A percentile compares a stretch with the other conserved stretches of the same genome.
These are phyloP conservation scores for Tribolium castaneum DNA, from an alignment of 1,140 invertebrate species.

Conservation along the genomic window DNA sequence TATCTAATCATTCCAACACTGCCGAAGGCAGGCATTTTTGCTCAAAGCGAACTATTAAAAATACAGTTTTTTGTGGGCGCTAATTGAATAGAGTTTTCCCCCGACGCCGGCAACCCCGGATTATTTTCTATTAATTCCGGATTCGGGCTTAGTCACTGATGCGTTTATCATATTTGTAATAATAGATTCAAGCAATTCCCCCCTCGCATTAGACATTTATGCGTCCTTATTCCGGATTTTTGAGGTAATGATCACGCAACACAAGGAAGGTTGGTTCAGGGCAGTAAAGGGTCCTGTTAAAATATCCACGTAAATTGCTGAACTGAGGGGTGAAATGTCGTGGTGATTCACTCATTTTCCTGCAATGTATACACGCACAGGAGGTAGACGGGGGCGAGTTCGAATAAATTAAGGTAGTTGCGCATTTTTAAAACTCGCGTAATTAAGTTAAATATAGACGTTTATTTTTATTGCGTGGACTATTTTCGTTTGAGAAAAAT, in stretches of 20 bases:
- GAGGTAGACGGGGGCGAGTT: not conserved
- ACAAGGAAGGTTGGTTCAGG: conserved; percentile 32
- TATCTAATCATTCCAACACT: conserved; percentile 20
- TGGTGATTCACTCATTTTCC: conserved; percentile 37
- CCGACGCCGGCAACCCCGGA: not conserved
- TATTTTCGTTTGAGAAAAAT: not conserved
- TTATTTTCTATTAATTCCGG: not conserved
- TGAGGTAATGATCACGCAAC: conserved; percentile 21
- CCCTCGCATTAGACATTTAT: conserved; percentile 25
- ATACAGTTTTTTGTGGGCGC: no score
- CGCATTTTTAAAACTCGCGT: conserved; percentile 1
- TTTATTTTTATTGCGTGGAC: conserved; percentile 19
- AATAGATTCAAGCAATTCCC: not conserved
- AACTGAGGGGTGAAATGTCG: conserved; percentile 13
- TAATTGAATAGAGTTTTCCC: no score
- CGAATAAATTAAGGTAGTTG: conserved; percentile 21
- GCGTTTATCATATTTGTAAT: conserved; percentile 30
- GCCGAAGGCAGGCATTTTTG: not conserved
- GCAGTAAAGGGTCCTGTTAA: conserved; percentile 33
- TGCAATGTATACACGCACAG: conserved; percentile 32
- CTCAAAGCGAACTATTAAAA: not conserved
- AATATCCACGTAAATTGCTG: conserved; percentile 34
- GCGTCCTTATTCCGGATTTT: conserved; percentile 20
- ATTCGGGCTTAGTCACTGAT: conserved; percentile 20
- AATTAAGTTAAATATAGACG: conserved; percentile 29